Conservation (phyloP, 1,140 invertebrate genomes). For the Papilio aristodemus region DNA sequence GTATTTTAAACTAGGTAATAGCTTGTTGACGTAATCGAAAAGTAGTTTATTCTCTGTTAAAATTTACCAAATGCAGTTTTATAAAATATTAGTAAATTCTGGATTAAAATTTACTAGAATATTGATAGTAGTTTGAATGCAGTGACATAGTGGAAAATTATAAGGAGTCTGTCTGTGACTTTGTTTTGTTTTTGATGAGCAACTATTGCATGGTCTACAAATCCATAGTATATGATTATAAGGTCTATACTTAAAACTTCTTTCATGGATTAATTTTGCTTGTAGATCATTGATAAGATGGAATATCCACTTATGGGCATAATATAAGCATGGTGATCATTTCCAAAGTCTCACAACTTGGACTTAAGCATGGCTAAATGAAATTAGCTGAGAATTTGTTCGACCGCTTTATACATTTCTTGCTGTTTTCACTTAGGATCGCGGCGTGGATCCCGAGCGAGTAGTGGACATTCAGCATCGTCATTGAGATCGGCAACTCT, state of each 20-base stretch:
- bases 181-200: not conserved
- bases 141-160: not conserved
- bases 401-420: not conserved
- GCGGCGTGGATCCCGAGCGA: conserved; percentile 84
- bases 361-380: conserved; percentile 38
- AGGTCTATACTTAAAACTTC: too few species aligned
- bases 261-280: too few species aligned
- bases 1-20: not conserved
- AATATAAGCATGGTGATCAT: not conserved
- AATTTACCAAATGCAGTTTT: not conserved
- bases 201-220: not conserved
- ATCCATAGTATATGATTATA: not conserved
- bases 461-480: conserved; percentile 84
- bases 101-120: not conserved
- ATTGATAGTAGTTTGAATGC: not conserved
- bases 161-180: not conserved
- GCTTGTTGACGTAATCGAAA: not conserved
- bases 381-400: conserved; percentile 36
- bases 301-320: not conserved
- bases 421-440: conserved; percentile 80
- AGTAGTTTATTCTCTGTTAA: not conserved
- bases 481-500: conserved; percentile 79
- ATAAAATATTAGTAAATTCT: too few species aligned
- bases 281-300: not conserved
- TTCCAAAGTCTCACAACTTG: not conserved